Conservation (phyloP, 2,113 vertebrate genomes). For the Leucopsar rothschildi region DNA sequence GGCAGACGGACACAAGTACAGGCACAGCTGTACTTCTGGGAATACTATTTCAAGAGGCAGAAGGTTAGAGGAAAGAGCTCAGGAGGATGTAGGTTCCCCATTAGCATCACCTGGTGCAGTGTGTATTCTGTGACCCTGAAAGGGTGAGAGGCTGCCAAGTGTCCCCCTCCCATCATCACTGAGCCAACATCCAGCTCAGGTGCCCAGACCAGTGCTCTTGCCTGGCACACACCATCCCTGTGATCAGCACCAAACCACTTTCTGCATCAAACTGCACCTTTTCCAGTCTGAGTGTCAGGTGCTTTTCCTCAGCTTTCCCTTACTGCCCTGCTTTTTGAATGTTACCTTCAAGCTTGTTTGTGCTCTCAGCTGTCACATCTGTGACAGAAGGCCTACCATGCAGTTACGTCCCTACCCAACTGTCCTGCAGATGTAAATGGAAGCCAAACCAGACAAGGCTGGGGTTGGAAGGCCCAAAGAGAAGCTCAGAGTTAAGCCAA, state of each 20-base stretch:
- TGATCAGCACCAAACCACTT: background rate
- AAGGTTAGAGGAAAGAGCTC: background rate
- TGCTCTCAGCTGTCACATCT: background rate
- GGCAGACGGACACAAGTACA: background rate
- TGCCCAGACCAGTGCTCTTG: background rate
- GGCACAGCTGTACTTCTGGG: background rate
- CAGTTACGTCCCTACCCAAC: background rate
- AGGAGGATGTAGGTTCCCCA: background rate
- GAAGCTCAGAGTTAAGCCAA: slow-evolving; percentile 27
- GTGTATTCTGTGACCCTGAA: background rate
- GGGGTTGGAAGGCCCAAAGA: background rate
- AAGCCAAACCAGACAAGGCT: background rate
- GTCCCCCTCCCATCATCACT: background rate
- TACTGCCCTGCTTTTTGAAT: background rate
- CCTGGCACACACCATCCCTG: background rate
- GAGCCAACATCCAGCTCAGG: background rate
- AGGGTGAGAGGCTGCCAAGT: background rate
- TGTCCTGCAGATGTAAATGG: background rate
- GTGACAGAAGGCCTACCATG: background rate
- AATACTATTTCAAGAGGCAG: background rate
- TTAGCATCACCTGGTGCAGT: background rate
- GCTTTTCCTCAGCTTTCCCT: background rate
- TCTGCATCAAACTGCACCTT: background rate
- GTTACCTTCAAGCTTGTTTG: background rate
- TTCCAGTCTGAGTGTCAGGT: background rate